phyloP scores from a whole-genome alignment of 2,888 invertebrate genomes.

The Anagyrus pseudococci region DNA sequence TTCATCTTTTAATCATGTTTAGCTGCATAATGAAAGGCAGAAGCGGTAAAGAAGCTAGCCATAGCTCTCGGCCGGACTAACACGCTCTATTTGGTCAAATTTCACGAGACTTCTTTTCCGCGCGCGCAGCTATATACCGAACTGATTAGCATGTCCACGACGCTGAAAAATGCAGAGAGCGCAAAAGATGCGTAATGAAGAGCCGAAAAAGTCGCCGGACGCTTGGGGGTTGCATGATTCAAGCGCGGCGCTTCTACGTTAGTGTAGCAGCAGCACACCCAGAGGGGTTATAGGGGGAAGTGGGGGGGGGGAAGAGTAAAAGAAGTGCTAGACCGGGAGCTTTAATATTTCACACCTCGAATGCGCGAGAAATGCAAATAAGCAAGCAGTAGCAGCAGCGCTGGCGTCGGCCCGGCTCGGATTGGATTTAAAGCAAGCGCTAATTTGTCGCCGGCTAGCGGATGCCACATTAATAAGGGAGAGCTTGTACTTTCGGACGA shows the following conservation, averaged over 20 bases:
- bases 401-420: conserved; percentile 47
- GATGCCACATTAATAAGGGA: conserved; percentile 32
- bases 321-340: conserved; percentile 41
- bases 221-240: neutral
- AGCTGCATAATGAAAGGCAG: no score
- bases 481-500: conserved; percentile 5
- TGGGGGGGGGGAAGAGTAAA: neutral
- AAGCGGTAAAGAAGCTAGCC: no score
- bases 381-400: conserved; percentile 33
- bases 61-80: no score
- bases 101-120: no score
- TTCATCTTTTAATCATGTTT: no score
- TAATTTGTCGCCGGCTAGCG: conserved; percentile 54
- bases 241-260: neutral
- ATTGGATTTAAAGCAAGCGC: conserved; percentile 62
- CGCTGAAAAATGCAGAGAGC: no score
- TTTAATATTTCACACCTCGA: conserved; percentile 63
- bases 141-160: neutral
- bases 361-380: conserved; percentile 57
- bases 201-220: no score
- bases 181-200: no score
- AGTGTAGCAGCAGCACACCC: neutral
- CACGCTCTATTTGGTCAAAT: no score
- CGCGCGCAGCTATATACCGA: conserved; percentile 9
- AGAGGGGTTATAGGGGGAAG: no score